Percentiles rank a stretch among this genome's conserved stretches.
Conservation (phyloP, 2,113 vertebrate species). For the Passer montanus region DNA sequence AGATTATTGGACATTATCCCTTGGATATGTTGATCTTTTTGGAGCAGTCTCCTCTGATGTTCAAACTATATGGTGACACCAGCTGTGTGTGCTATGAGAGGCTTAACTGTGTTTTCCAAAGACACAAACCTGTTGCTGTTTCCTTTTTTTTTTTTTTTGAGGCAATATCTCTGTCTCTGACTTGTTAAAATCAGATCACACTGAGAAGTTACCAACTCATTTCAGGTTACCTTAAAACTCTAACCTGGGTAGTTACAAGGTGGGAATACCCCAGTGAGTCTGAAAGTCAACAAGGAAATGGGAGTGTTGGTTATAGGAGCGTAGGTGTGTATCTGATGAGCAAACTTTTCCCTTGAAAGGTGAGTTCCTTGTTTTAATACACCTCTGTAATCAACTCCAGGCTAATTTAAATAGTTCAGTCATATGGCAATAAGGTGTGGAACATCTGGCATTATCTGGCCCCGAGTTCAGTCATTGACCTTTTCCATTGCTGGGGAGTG, state of each 20-base stretch:
- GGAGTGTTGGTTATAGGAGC: not conserved
- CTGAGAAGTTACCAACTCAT: not conserved
- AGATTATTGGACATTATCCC: not conserved
- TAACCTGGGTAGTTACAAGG: not conserved
- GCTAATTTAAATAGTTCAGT: not conserved
- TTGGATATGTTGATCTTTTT: not conserved
- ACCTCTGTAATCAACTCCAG: not conserved
- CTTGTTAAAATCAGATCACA: not conserved
- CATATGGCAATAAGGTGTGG: not conserved
- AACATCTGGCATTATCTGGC: not conserved
- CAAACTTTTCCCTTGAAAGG: not conserved
- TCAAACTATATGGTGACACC: not conserved
- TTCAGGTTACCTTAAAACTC: not conserved
- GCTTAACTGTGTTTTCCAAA: not conserved
- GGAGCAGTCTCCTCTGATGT: not conserved
- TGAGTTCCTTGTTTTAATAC: not conserved
- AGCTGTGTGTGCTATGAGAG: not conserved
- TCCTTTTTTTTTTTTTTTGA: not conserved
- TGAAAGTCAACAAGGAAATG: not conserved
- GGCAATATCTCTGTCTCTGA: not conserved
- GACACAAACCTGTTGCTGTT: not conserved
- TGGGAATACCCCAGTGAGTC: not conserved
- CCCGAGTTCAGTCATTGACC: not conserved
- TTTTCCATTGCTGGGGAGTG: not conserved
- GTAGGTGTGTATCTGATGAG: not conserved